Conservation (phyloP, 2,797 vertebrate genomes). For the Enteromius afrohamiltoni region DNA sequence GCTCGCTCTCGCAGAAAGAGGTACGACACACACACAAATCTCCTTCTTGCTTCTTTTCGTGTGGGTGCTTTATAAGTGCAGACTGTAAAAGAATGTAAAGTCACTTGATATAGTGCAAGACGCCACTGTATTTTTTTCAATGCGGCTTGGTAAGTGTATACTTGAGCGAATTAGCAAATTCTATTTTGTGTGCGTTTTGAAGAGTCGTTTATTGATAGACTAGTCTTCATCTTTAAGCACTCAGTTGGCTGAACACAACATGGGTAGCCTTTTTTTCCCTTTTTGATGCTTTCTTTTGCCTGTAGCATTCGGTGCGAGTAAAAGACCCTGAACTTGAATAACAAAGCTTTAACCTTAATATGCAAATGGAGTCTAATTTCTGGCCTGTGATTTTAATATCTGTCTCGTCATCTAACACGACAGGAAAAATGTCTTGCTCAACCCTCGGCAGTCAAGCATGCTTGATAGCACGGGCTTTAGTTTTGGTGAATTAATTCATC, state of each 20-base stretch:
- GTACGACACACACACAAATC: constrained; percentile 68
- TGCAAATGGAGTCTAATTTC: not conserved
- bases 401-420: not conserved
- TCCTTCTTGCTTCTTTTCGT: not conserved
- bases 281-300: not conserved
- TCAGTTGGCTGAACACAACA: not conserved
- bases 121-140: constrained; percentile 1
- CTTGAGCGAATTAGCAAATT: not conserved
- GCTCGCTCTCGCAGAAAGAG: constrained; percentile 89
- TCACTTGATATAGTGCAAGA: not conserved
- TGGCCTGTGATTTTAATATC: not conserved
- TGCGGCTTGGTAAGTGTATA: not conserved
- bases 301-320: not conserved
- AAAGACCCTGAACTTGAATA: not conserved
- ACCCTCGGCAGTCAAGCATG: not conserved
- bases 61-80: not conserved
- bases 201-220: not conserved
- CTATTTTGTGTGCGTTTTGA: not conserved
- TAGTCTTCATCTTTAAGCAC: not conserved
- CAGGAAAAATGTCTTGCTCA: not conserved
- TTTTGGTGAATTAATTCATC: not conserved
- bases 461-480: not conserved
- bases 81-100: not conserved
- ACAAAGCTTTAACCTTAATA: not conserved
- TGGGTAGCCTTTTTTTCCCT: not conserved